These are phyloP conservation scores for Heterotilapia buettikoferi DNA, from an alignment of 2,113 vertebrate genomes.

Conservation along the genomic window DNA sequence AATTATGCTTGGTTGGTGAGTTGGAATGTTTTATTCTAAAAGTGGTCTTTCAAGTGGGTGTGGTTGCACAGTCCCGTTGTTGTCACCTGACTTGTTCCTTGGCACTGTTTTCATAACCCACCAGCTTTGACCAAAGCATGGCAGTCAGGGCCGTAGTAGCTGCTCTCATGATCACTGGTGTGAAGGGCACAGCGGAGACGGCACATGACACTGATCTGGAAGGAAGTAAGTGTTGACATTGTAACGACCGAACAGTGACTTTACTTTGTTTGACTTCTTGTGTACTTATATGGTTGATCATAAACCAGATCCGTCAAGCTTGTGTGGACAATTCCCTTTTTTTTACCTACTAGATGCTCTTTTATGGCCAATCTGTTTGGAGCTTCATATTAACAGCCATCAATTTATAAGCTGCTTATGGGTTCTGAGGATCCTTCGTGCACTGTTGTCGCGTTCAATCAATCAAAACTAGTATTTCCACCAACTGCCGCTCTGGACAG, in stretches of 20 bases:
- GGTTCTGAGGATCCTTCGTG: not conserved
- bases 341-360: not conserved
- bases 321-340: not conserved
- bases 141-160: not conserved
- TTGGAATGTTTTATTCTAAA: not conserved
- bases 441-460: slow-evolving; percentile 39
- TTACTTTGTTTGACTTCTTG: slow-evolving; percentile 9
- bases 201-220: not conserved
- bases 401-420: slow-evolving; percentile 55
- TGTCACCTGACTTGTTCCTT: not conserved
- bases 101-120: not conserved
- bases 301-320: not conserved
- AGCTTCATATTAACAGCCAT: slow-evolving; percentile 18
- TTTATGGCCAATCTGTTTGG: not conserved
- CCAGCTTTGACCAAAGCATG: not conserved
- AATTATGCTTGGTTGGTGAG: not conserved
- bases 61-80: not conserved
- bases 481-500: not conserved
- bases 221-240: slow-evolving; percentile 20
- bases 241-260: not conserved
- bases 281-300: not conserved
- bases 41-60: not conserved
- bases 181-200: not conserved
- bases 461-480: slow-evolving; percentile 32
- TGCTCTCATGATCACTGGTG: not conserved